Base-by-base conservation (phyloP, 2,888 invertebrate species). In the Spodoptera exigua region DNA sequence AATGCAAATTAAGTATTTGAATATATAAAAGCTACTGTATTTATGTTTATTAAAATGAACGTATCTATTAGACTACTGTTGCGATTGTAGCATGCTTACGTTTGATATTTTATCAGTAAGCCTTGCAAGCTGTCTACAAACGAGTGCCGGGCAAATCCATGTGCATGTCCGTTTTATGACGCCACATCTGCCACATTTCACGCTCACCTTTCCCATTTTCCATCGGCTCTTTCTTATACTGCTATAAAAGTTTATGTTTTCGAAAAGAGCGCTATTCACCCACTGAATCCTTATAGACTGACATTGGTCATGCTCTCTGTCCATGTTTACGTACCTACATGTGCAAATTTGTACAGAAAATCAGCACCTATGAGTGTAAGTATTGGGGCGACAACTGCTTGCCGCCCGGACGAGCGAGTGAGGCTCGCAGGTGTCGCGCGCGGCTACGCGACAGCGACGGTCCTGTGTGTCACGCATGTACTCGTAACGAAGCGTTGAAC, bases 171-270 rank as follows among this genome's bases (percentile, higher is more conserved):
- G 76, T 81, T 86, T 85, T 85, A 82, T 78, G 83, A 68, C 73
- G 74, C 68, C 70, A 74, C 91, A 93, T 93, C 93, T 93, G 93
- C 89, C 88, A 81, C 85, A 89, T 93, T 91, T 89, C 91, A 92
- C 90, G 93, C 85, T 89, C 87, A 87, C 89, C 88, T 89, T 90
- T 87, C 87, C 86, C 88, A 91, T 92, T 92, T 92, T 89, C 91
- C 89, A 84, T 89, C 88, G 87, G 79, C 78, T 82, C 81, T 85
- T 86, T 87, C 88, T 86, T 86, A 82, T 79, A 83, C 83, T 66
- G 84, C 88, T 86, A 90, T 92, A 92, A 93, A 93, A 89, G 66
- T 91, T 89, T 86, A 90, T 87, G 86, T 88, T 87, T 88, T 87
- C 84, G 81, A 89, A 89, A 86, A 88, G 86, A 90, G 81, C 81